A percentile compares a stretch with the other conserved stretches of the same genome.
phyloP scores from a whole-genome alignment of 2,113 vertebrate species.

The Lycaon pictus region DNA sequence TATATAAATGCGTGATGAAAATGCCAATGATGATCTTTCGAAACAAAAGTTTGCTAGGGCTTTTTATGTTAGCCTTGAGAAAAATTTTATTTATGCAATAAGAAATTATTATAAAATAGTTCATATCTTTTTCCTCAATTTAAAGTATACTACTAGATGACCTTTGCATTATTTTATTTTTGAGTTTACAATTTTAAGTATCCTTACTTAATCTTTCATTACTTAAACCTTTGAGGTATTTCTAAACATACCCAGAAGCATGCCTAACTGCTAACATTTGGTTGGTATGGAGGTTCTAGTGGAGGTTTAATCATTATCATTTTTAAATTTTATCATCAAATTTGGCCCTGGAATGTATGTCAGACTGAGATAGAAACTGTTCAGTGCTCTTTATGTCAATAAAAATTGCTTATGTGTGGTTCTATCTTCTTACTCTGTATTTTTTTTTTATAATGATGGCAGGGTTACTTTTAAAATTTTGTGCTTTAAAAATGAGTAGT shows the following conservation, averaged over 20 bases:
- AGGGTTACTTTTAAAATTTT: slow-evolving; percentile 53
- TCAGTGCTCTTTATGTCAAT: neutral
- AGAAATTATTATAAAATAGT: neutral
- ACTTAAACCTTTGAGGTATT: slow-evolving; percentile 13
- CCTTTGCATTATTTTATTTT: slow-evolving; percentile 1
- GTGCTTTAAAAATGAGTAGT: slow-evolving; percentile 42
- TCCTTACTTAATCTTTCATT: slow-evolving; percentile 32
- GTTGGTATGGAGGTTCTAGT: slow-evolving; percentile 18
- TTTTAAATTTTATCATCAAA: slow-evolving; percentile 10
- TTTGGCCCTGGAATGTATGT: neutral
- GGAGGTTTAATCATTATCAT: neutral
- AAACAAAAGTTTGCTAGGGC: neutral
- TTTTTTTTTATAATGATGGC: neutral
- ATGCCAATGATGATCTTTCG: neutral
- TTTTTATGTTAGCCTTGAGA: slow-evolving; percentile 9
- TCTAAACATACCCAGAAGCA: neutral
- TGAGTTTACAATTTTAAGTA: neutral
- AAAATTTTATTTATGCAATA: slow-evolving; percentile 34
- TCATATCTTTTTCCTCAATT: neutral
- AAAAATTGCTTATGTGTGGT: neutral
- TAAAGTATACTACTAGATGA: neutral
- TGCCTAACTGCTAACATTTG: neutral
- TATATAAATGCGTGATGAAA: slow-evolving; percentile 9
- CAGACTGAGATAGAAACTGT: neutral
- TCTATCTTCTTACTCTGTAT: neutral